Conservation (phyloP, 2,797 vertebrate species). For the Accipiter badius region DNA sequence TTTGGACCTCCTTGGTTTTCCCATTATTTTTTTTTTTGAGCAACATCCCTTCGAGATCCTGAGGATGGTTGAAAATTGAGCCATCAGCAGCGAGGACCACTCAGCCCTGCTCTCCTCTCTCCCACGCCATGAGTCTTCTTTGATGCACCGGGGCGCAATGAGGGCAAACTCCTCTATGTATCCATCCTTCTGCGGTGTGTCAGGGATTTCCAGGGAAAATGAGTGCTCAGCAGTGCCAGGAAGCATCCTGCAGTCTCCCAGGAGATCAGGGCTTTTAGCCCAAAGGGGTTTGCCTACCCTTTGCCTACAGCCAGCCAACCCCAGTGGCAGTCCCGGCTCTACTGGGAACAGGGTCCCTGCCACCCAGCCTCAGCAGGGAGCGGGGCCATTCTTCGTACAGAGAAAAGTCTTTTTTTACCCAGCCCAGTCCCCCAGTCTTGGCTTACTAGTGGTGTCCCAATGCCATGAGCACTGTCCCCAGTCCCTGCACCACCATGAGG, state of each 20-base stretch:
- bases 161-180: not conserved
- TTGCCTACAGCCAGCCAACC: not conserved
- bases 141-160: fast-evolving
- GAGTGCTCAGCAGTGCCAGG: fast-evolving
- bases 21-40: not conserved
- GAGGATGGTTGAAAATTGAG: not conserved
- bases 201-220: not conserved
- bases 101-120: not conserved
- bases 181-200: not conserved
- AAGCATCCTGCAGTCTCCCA: not conserved
- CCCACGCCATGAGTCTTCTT: fast-evolving
- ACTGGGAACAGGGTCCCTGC: not conserved
- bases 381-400: too few relatives aligned
- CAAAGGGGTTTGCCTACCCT: not conserved
- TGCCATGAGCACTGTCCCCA: not conserved
- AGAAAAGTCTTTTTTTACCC: not conserved
- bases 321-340: fast-evolving
- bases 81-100: not conserved
- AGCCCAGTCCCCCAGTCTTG: not conserved
- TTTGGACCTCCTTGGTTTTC: not conserved
- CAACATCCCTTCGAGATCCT: not conserved
- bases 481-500: not conserved
- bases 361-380: not conserved
- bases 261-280: not conserved
- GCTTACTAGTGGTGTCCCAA: not conserved